Evolutionary conservation across 2,888 invertebrate species (phyloP), one percentile per base, ranked within the genome.

Genomic region (Eulithis testata): DNA sequence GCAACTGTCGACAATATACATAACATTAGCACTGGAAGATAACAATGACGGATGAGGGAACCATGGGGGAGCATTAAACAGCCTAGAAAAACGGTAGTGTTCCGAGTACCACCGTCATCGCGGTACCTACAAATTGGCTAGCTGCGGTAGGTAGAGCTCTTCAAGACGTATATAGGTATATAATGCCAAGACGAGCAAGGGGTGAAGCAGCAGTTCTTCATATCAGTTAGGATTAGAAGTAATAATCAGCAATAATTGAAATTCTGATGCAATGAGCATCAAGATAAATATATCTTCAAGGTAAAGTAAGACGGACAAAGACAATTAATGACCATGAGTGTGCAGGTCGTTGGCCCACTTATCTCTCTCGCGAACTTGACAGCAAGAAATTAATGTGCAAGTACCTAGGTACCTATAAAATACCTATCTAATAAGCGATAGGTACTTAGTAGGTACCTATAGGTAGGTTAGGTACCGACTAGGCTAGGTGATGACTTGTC

Each of bases 1-100:
- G 94, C 98, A 98, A 94, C 95, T 95, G 90, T 43, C 1, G 76
- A 81, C 66, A 63, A 75, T 70, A 66, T 21, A 21, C 72, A 60
- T n/a, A 54, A 27, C 7, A 65, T 60, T 43, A 57, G 31, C 31
- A 6, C 31, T 31, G 31, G 31, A 31, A 21, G 21, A 21, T 21
- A 21, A 21, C 21, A 1, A 21, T 21, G 21, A 21, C 21, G 21
- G 21, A 21, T 21, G 21, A 2, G 21, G 1, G 21, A 21, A 21
- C 2, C 31, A 6, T 31, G 31, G 6, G 3, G 31, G 31, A 31
- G 31, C 31, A 31, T 31, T 31, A 4, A 31, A 31, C 31, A 31
- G 31, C n/a, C n/a, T n/a, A n/a, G n/a, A n/a, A n/a, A n/a, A n/a
- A n/a, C n/a, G 21, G 21, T 21, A 21, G 4, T 31, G 4, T 31